Conservation (phyloP, 2,113 vertebrate species). For the Macaca fascicularis region DNA sequence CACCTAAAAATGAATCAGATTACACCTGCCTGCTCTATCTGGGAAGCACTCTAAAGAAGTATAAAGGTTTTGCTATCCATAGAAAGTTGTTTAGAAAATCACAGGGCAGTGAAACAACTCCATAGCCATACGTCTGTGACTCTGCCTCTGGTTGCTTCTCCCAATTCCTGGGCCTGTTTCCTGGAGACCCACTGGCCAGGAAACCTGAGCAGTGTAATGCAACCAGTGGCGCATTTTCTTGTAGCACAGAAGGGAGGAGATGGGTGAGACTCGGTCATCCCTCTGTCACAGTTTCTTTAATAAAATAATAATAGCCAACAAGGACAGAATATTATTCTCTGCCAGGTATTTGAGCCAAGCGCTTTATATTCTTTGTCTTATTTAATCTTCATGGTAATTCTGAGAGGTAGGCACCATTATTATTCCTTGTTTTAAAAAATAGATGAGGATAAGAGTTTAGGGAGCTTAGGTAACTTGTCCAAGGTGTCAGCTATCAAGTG, state of each 20-base stretch:
- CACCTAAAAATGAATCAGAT: neutral
- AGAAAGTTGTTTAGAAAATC: neutral
- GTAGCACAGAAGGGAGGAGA: neutral
- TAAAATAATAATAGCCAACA: neutral
- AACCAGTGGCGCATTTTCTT: neutral
- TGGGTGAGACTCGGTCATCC: neutral
- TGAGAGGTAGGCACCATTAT: neutral
- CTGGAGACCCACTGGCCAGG: neutral
- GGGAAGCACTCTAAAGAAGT: neutral
- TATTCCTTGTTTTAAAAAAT: neutral
- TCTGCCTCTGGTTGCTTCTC: neutral
- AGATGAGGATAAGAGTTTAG: neutral
- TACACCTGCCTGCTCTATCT: rapidly evolving
- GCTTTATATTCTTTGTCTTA: neutral
- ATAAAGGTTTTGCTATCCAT: neutral
- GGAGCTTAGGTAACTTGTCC: neutral
- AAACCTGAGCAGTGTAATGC: neutral
- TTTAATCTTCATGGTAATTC: neutral
- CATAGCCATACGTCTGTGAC: neutral
- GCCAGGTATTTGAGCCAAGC: neutral
- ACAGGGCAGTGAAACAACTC: neutral
- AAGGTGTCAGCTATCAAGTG: neutral
- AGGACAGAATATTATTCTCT: neutral
- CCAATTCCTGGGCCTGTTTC: neutral
- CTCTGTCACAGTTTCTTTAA: neutral